Evolutionary conservation across 2,888 invertebrate species (phyloP), one percentile per base, ranked within the genome.

Genomic region (Melikaiella ostensackeni): DNA sequence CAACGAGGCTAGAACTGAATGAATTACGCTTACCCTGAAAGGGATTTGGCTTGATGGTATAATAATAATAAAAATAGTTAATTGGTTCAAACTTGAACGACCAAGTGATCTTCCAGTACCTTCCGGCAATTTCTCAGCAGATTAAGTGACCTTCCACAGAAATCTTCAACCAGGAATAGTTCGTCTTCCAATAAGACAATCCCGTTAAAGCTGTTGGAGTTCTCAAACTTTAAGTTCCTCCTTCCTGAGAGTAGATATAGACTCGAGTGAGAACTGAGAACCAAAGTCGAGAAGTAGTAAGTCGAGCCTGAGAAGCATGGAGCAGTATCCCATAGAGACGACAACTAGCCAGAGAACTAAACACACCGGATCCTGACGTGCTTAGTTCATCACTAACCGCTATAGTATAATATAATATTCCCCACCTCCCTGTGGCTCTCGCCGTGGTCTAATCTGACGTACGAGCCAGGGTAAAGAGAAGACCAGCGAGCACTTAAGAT

Each of bases 291-390:
- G 79, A 59, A 81, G 78, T 75, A 70, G 79, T 81, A 80, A 80
- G 63, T 73, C 76, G 55, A 80, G 74, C 74, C 62, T 42, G 70
- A 76, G 74, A 35, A 77, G 79, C 84, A 77, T 81, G 83, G 82
- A 80, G 77, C 77, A 84, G 83, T 83, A 79, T 86, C 88, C 87
- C 86, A 86, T 80, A 74, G 88, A 85, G n/a, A n/a, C n/a, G 88
- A 87, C 82, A 88, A 87, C 86, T 82, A 82, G 81, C 81, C 82
- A 77, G 83, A 79, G 82, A 84, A 85, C 87, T 87, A 86, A 88
- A 86, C 85, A 85, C 82, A 83, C 75, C 50, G 75, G 75, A 75
- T 74, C 77, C 77, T 77, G 79, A 79, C 79, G 76, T 79, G 64
- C 80, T 77, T 75, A 73, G 80, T 78, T 78, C 78, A 75, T 80